These are phyloP conservation scores for Valencia hispanica DNA, from an alignment of 2,797 vertebrate species.

Conservation along the genomic window DNA sequence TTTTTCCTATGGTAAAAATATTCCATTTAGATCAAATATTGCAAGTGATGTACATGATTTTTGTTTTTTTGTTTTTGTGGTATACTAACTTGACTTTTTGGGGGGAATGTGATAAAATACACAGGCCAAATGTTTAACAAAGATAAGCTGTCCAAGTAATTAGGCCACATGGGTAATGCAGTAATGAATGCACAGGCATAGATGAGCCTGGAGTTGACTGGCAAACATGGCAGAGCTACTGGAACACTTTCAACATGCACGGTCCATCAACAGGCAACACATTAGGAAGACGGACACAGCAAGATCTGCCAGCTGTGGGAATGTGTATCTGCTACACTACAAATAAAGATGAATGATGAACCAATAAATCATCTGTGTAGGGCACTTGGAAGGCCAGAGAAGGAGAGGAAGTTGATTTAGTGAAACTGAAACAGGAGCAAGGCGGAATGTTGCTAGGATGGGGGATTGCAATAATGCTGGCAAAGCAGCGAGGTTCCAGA, in stretches of 20 bases:
- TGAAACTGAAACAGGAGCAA: constrained; percentile 27
- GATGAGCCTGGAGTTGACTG: not conserved
- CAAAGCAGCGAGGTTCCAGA: constrained; percentile 6
- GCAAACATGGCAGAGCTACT: not conserved
- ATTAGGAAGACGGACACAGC: not conserved
- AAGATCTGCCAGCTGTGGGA: constrained; percentile 20
- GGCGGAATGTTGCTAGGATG: not conserved
- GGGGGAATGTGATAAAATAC: not conserved
- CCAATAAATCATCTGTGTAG: constrained; percentile 26
- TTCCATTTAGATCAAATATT: not conserved
- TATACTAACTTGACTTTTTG: not conserved
- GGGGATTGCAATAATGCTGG: constrained; percentile 1
- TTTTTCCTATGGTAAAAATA: not conserved
- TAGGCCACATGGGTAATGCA: constrained; percentile 10
- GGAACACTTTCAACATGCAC: not conserved
- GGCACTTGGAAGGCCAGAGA: constrained; percentile 18
- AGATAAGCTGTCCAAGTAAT: constrained; percentile 13
- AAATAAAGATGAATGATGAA: constrained; percentile 44
- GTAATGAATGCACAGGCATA: constrained; percentile 9
- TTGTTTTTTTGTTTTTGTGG: not conserved
- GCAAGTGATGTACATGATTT: not conserved
- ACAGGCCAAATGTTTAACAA: constrained; percentile 4
- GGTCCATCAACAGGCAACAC: not conserved
- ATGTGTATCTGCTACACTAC: constrained; percentile 15
- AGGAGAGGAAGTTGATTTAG: constrained; percentile 45